Evolutionary conservation across 2,888 invertebrate species (phyloP).

Genomic region (Thera obeliscata): DNA sequence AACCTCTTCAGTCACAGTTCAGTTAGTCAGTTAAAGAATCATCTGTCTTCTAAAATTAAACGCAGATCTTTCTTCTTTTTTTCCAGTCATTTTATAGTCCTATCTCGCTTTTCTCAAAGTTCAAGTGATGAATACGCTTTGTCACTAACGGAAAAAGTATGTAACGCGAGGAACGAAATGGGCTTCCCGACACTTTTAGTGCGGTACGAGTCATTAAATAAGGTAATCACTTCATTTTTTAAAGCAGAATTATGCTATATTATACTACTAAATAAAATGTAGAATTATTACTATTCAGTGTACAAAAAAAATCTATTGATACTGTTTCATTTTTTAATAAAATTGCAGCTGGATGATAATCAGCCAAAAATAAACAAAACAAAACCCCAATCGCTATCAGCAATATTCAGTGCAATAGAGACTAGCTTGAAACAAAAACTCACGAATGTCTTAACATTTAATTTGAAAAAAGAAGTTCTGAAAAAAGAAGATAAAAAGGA

Average conservation of each 20-base stretch:
- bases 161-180: slow-evolving; percentile 34
- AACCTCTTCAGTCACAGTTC: too few relatives aligned
- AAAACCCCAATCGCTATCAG: slow-evolving; percentile 45
- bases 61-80: neutral
- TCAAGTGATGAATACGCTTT: slow-evolving; percentile 30
- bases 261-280: too few relatives aligned
- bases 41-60: too few relatives aligned
- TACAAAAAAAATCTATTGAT: too few relatives aligned
- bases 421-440: slow-evolving; percentile 56
- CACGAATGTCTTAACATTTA: slow-evolving; percentile 49
- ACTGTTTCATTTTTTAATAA: neutral
- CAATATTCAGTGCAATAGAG: slow-evolving; percentile 56
- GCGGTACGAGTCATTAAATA: slow-evolving; percentile 30
- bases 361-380: slow-evolving; percentile 24
- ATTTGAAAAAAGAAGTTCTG: slow-evolving; percentile 41
- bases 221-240: slow-evolving; percentile 17
- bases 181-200: slow-evolving; percentile 34
- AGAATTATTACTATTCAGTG: too few relatives aligned
- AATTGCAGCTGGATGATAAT: neutral
- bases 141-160: slow-evolving; percentile 31
- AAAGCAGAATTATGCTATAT: neutral
- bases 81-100: slow-evolving; percentile 36
- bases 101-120: slow-evolving; percentile 23
- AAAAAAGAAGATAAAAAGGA: neutral
- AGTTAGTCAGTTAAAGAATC: too few relatives aligned